Base-by-base conservation (phyloP, 2,113 vertebrate genomes). In the Chloroceryle aenea region DNA sequence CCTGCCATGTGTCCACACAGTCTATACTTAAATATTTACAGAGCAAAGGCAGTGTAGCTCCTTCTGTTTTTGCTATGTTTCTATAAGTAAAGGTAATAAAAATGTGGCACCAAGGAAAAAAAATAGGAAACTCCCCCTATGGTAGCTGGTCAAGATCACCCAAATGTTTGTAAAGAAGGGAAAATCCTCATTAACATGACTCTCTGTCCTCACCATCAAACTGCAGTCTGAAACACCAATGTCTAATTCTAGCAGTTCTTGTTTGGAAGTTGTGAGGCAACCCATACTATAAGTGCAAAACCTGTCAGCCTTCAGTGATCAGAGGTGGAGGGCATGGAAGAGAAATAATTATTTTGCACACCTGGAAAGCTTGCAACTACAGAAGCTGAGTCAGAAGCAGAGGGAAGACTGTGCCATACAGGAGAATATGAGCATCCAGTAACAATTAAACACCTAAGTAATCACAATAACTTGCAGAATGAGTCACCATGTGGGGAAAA, bases 1-100 rank as follows among this genome's bases (percentile, higher is more conserved):
- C 90, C 92, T 93, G 61, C 58, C 66, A 64, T 94, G 62, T 89
- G 66, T 94, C 74, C 83, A 66, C 61, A 92, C 36, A 42, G 61
- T 53, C 73, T 66, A 10, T 69, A 58, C 50, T 89, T 94, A 96
- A 97, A 97, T 96, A 97, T 97, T 96, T 96, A 92, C 62, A 90
- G 68, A 95, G 85, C 38, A 92, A 94, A 93, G 20, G 13, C 47
- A 87, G 86, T 58, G 48, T 75, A 76, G 61, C 66, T 77, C 81
- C 92, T 95, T 93, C 56, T 89, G 80, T 45, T 95, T 95, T 94
- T 89, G 34, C 18, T 69, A 19, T 86, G 94, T 84, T 89, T 81
- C 88, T 80, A 50, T 78, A 93, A 87, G 64, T 58, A 85, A 90
- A 90, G 43, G 68, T 56, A 94, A 90, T 72, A 95, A 94, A 95